These are phyloP conservation scores for Trichogramma pretiosum DNA, from an alignment of 1,140 invertebrate genomes.

Conservation along the genomic window DNA sequence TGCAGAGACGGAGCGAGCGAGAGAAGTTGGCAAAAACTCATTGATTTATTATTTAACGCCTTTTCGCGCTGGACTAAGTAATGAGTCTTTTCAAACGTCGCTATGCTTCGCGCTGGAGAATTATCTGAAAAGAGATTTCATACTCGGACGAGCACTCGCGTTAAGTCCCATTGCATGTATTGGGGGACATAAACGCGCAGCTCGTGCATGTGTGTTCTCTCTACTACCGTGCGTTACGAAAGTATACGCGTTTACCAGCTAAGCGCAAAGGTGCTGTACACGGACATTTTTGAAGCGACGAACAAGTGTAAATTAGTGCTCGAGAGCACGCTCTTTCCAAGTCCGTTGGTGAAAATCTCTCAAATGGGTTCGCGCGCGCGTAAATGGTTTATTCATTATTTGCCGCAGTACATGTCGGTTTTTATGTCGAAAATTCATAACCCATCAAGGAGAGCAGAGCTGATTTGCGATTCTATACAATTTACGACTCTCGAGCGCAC, in stretches of 20 bases:
- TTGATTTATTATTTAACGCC: slow-evolving; percentile 21
- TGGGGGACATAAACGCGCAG: too few relatives aligned
- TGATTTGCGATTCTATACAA: too few relatives aligned
- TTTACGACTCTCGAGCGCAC: too few relatives aligned
- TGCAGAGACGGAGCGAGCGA: not conserved
- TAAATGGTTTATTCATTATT: too few relatives aligned
- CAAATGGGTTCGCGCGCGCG: too few relatives aligned
- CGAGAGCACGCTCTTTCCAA: too few relatives aligned
- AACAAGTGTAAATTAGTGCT: slow-evolving; percentile 14
- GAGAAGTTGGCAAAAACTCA: slow-evolving; percentile 10
- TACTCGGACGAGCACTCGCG: slow-evolving; percentile 12
- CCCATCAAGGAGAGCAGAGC: too few relatives aligned
- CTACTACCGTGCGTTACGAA: not conserved
- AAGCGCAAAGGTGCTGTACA: slow-evolving; percentile 1
- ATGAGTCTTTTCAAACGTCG: slow-evolving; percentile 21
- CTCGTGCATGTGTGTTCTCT: not conserved
- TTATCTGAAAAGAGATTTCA: slow-evolving; percentile 19
- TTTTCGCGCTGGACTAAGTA: slow-evolving; percentile 21
- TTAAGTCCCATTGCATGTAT: too few relatives aligned
- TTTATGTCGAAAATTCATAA: too few relatives aligned
- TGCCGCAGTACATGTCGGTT: too few relatives aligned
- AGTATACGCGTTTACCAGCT: too few relatives aligned
- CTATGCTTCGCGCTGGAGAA: slow-evolving; percentile 7
- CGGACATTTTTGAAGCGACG: slow-evolving; percentile 9
- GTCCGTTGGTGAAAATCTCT: too few relatives aligned